phyloP scores from a whole-genome alignment of 2,797 vertebrate genomes.

The Prionace glauca region DNA sequence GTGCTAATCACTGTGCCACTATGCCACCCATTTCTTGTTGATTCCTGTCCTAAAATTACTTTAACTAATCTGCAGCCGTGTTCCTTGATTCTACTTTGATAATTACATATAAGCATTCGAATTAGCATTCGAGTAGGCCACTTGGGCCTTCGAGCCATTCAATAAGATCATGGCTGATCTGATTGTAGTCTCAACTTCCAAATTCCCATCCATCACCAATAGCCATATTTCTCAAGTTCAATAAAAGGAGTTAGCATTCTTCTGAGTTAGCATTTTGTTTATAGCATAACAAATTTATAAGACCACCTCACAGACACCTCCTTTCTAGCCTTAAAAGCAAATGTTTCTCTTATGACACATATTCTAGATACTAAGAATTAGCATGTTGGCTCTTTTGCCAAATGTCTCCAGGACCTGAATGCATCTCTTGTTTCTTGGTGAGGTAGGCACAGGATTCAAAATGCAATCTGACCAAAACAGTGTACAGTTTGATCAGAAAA shows the following conservation, averaged over 20 bases:
- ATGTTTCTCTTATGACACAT: not conserved
- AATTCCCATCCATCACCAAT: too few relatives aligned
- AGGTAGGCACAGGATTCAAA: not conserved
- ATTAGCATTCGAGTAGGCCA: too few relatives aligned
- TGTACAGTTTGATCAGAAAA: not conserved
- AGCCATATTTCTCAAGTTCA: not conserved
- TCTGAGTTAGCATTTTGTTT: not conserved
- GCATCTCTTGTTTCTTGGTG: not conserved
- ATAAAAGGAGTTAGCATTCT: not conserved
- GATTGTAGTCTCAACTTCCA: too few relatives aligned
- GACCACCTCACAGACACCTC: not conserved
- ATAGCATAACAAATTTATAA: not conserved
- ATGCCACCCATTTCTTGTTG: not conserved
- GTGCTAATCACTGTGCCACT: too few relatives aligned
- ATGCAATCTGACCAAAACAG: not conserved
- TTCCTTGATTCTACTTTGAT: not conserved
- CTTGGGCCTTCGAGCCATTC: too few relatives aligned
- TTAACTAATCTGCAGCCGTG: not conserved
- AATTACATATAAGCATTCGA: not conserved
- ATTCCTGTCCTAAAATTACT: not conserved
- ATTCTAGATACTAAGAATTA: not conserved
- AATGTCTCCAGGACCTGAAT: not conserved
- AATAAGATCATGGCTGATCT: too few relatives aligned
- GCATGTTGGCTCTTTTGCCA: not conserved
- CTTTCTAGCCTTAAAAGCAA: not conserved